Evolutionary conservation across 2,113 vertebrate species (phyloP), one percentile per base, ranked within the genome.

Genomic region (Sylvicapra grimmia): DNA sequence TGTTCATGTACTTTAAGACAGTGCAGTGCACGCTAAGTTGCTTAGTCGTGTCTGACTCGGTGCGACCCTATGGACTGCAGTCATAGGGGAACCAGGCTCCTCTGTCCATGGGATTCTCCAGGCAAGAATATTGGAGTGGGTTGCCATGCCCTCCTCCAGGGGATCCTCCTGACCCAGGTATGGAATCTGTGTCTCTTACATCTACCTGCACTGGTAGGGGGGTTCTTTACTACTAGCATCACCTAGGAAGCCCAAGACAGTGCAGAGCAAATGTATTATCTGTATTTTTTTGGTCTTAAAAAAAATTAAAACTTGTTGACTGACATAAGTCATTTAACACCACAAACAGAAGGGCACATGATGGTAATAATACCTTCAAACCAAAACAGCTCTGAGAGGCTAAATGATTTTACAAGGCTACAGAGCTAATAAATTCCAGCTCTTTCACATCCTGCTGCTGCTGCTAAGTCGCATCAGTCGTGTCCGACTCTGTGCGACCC

Each of bases 321-420:
- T 86, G 90, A 97, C 96, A 92, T 56, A 77, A 93, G 36, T 91
- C 36, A 79, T 65, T 84, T 58, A 86, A 83, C 14, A 88, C 29
- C 72, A 95, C 61, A 87, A 89, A 47, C 18, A 96, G 33, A 90
- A 96, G 40, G 40, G 63, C 33, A 83, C 27, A 27, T 1, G 4
- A 91, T 29, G 36, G 16, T 92, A 94, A 68, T 49, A 82, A 87
- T 44, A 92, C 33, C 23, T 92, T 61, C 90, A 82, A 40, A 93
- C 80, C 18, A 88, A 96, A 72, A 94, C 51, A 82, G 29, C 47
- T 33, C 56, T 59, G 27, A 88, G n/a, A 94, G 68, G 77, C 47
- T 77, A 96, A 88, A 89, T 68, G 44, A 91, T 61, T 96, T 96
- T 83, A 89, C 18, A 88, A 97, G 49, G 47, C 54, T 61, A 72